These are phyloP conservation scores for Macrophya alboannulata DNA, from an alignment of 2,888 invertebrate species.

Conservation along the genomic window DNA sequence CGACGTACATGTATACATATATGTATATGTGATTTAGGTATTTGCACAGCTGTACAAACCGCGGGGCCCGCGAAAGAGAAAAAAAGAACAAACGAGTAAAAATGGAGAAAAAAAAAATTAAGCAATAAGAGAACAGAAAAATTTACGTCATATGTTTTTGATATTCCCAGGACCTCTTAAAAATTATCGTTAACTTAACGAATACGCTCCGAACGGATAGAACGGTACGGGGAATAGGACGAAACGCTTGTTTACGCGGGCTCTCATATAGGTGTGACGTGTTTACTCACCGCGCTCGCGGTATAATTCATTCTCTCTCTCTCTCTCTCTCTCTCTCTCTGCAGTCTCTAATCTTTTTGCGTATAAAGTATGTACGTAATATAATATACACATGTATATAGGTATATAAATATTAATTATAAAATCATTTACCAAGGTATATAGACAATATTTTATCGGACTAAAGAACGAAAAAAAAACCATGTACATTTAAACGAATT, in stretches of 20 bases:
- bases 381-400: no score
- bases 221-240: not conserved
- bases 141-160: slow-evolving; percentile 52
- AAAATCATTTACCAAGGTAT: no score
- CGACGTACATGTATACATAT: not conserved
- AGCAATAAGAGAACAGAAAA: no score
- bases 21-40: slow-evolving; percentile 57
- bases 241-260: slow-evolving; percentile 23
- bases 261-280: slow-evolving; percentile 33
- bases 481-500: no score
- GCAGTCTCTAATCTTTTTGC: no score
- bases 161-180: slow-evolving; percentile 28
- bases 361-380: no score
- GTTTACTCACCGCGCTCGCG: slow-evolving; percentile 34
- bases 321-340: not conserved
- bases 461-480: no score
- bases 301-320: not conserved
- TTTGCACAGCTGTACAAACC: slow-evolving; percentile 76
- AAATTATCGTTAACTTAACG: slow-evolving; percentile 7
- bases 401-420: no score
- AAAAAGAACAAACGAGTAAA: slow-evolving; percentile 28
- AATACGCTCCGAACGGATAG: not conserved
- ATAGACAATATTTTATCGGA: no score
- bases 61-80: slow-evolving; percentile 56
- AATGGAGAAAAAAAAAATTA: slow-evolving; percentile 16